Conservation (phyloP, 2,797 vertebrate species). For the Apogon hyalosoma region DNA sequence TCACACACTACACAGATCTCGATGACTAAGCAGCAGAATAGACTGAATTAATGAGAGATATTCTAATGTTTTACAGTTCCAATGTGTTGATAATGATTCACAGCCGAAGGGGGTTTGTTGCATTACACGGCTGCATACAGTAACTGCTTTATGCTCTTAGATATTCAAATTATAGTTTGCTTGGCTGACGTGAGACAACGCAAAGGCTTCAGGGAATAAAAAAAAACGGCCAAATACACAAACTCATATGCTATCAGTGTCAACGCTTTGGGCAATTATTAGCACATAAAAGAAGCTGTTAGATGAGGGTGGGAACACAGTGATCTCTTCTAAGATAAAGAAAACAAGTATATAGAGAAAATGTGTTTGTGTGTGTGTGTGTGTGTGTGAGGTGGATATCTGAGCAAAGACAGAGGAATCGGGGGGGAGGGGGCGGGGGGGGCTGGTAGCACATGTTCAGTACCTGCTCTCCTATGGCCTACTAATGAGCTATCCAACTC, state of each 20-base stretch:
- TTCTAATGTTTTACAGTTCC: conserved; percentile 9
- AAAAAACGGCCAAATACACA: conserved; percentile 31
- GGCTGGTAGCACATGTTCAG: conserved; percentile 11
- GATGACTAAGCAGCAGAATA: conserved; percentile 8
- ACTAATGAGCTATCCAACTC: conserved; percentile 38
- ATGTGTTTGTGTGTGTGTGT: conserved; percentile 10
- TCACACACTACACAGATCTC: neutral
- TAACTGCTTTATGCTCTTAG: conserved; percentile 38
- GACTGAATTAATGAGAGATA: conserved; percentile 9
- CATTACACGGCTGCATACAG: conserved; percentile 27
- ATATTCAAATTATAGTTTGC: conserved; percentile 42
- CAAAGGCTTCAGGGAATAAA: conserved; percentile 30
- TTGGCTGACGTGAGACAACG: conserved; percentile 23
- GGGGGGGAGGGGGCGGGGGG: neutral
- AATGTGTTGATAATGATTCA: conserved; percentile 30
- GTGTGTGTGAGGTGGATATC: conserved; percentile 28
- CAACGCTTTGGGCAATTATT: conserved; percentile 50
- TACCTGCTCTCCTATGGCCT: conserved; percentile 46
- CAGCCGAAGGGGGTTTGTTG: conserved; percentile 22
- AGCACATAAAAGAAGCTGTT: conserved; percentile 52
- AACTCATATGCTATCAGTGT: conserved; percentile 29
- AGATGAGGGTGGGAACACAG: conserved; percentile 21
- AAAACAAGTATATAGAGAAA: conserved; percentile 17
- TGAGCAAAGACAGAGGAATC: conserved; percentile 20
- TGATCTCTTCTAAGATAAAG: conserved; percentile 30